Evolutionary conservation across 2,888 invertebrate genomes (phyloP), one percentile per base, ranked within the genome.

Genomic region (Apamea anceps): DNA sequence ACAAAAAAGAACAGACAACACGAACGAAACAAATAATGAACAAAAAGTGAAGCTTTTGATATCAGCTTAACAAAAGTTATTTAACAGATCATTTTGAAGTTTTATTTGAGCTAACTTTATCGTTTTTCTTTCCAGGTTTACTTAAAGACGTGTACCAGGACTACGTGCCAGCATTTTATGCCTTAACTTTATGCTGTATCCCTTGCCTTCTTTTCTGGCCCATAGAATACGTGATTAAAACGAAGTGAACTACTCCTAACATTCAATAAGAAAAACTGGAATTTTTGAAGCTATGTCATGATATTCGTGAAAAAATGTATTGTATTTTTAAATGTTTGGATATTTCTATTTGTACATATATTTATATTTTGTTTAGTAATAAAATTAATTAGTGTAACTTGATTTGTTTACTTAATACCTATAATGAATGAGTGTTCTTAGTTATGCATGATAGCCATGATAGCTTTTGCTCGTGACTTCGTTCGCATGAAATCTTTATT

Each of bases 121-220:
- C 10, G 45, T 84, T 82, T 77, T 71, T 85, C 0, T 72, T 73
- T 86, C 73, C 94, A 96, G 96, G 96, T 60, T 70, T 94, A 25
- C 79, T 96, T 45, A 96, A 95, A 82, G 96, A 97, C 77, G 76
- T 92, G 0, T 95, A 94, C 75, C 86, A 91, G 65, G 96, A 96
- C 77, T 97, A 95, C 81, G 87, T 93, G 2, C 96, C 96, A 28
- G 94, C 96, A 0, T 96, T 97, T 86, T 96, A 96, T 87, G 95
- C 94, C 0, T 82, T 97, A 48, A 90, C 93, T 0, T 65, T 89
- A 2, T 96, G 96, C 85, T 96, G 96, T 62, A 67, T 94, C 0
- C 96, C 96, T 0, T 97, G 96, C 72, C 84, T 96, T 1, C 2
- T 96, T 1, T 85, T 94, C 0, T 96, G 96, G 96, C 94, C 96